phyloP scores from a whole-genome alignment of 2,888 invertebrate genomes.

The Netelia fuscicornis region DNA sequence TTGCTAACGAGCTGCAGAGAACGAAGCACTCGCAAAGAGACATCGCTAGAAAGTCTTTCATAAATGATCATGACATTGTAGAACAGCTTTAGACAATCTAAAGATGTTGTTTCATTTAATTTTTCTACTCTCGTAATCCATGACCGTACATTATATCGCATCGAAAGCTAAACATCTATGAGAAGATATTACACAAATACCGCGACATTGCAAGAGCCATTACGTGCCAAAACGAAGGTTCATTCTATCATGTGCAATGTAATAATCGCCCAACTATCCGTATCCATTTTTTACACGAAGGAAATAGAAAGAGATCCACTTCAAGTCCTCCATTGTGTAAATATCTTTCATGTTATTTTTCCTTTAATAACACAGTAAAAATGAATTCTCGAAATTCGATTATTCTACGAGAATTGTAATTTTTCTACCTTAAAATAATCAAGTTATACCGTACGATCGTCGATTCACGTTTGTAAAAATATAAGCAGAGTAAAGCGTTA shows the following conservation, averaged over 20 bases:
- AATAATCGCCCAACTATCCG: neutral
- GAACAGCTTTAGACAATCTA: conserved; percentile 77
- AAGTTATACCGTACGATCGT: neutral
- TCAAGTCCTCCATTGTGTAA: neutral
- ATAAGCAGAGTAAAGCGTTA: neutral
- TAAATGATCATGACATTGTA: conserved; percentile 82
- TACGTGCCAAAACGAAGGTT: conserved; percentile 75
- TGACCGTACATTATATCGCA: conserved; percentile 37
- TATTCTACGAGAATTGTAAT: neutral
- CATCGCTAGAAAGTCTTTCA: conserved; percentile 80
- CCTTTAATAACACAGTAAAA: neutral
- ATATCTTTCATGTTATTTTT: neutral
- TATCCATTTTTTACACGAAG: neutral
- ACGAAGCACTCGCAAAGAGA: conserved; percentile 87
- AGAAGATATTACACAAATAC: conserved; percentile 47
- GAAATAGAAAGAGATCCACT: neutral
- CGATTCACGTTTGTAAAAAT: conserved; percentile 22
- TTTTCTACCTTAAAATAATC: neutral
- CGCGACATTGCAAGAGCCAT: conserved; percentile 72
- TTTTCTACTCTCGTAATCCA: neutral
- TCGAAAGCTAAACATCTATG: conserved; percentile 61
- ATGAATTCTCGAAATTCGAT: neutral
- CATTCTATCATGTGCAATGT: neutral
- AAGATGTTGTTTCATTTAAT: neutral
- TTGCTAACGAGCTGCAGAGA: conserved; percentile 93